These are phyloP conservation scores for Drosophila seclusa DNA, from an alignment of 2,888 invertebrate species.

Conservation along the genomic window DNA sequence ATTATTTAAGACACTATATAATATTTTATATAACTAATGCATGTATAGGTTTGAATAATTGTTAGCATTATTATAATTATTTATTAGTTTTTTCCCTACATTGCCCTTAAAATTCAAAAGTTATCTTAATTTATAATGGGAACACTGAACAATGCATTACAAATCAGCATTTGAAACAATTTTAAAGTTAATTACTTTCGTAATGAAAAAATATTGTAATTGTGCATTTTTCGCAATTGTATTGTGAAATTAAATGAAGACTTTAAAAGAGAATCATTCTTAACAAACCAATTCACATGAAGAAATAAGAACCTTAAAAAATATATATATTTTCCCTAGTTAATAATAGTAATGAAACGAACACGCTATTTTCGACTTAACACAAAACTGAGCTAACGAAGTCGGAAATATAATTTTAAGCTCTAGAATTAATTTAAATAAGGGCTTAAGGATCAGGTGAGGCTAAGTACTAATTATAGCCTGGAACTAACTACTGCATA, in stretches of 20 bases:
- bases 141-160: too few relatives aligned
- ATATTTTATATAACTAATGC: background rate
- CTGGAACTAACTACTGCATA: background rate
- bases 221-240: background rate
- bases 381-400: background rate
- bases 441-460: background rate
- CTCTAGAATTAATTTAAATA: background rate
- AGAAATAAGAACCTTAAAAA: background rate
- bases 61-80: background rate
- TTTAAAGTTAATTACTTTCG: too few relatives aligned
- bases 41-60: background rate
- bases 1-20: background rate
- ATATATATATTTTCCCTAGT: too few relatives aligned
- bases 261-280: background rate
- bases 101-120: rapidly evolving
- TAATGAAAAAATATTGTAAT: too few relatives aligned
- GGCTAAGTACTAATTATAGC: background rate
- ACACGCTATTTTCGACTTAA: background rate
- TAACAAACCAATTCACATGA: background rate
- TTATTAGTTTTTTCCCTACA: background rate
- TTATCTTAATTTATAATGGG: background rate
- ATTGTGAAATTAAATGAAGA: background rate
- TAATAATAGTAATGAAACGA: background rate
- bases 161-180: background rate
- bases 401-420: background rate